phyloP scores from a whole-genome alignment of 2,888 invertebrate species.

The Perizoma flavofasciatum region DNA sequence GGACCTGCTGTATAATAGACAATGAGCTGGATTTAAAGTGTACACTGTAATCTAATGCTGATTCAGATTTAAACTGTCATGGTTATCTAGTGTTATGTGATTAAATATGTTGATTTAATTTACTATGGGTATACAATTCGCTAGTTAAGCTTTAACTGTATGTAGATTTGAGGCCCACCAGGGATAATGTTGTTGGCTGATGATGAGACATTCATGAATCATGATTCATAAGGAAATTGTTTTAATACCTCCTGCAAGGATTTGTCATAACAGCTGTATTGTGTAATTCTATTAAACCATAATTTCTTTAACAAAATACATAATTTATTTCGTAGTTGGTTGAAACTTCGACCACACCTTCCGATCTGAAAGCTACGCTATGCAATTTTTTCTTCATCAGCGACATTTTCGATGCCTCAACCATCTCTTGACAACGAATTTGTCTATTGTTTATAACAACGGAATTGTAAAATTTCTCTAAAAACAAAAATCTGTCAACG shows the following conservation, averaged over 20 bases:
- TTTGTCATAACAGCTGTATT: background rate
- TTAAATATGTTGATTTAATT: too few species aligned
- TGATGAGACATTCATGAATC: background rate
- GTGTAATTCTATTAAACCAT: background rate
- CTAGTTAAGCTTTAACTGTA: background rate
- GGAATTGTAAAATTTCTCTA: too few species aligned
- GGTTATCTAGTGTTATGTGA: too few species aligned
- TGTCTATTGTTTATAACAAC: too few species aligned
- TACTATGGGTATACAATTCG: background rate
- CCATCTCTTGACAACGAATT: too few species aligned
- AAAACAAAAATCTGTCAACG: too few species aligned
- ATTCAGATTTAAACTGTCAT: too few species aligned
- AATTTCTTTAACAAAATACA: background rate
- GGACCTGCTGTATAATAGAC: too few species aligned
- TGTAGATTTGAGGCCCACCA: background rate
- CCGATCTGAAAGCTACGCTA: background rate
- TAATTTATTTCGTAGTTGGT: background rate
- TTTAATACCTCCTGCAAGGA: background rate
- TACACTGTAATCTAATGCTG: too few species aligned
- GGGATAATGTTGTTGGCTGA: background rate
- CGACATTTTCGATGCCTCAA: too few species aligned
- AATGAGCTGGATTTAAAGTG: too few species aligned
- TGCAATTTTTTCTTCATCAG: too few species aligned
- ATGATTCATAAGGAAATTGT: slow-evolving; percentile 2
- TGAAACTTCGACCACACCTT: background rate